Evolutionary conservation across 1,140 invertebrate species (phyloP), one percentile per base, ranked within the genome.

Genomic region (Lamellibrachia luymesi): DNA sequence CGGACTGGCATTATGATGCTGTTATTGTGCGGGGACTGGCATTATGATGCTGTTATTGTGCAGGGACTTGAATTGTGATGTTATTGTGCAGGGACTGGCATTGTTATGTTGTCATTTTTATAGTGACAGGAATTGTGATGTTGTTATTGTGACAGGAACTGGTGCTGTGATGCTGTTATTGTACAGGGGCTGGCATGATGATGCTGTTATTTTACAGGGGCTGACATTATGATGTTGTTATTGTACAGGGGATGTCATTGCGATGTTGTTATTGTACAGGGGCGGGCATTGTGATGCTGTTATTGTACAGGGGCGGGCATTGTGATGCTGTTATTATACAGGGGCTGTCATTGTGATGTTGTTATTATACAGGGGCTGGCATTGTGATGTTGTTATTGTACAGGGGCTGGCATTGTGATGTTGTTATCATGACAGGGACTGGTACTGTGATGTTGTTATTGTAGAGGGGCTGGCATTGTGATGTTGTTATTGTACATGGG

Each of bases 181-280:
- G 17, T 38, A 38, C 38, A 38, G 38, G 38, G 38, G 38, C 38
- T 38, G 38, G 38, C 38, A 38, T 38, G 0, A 1, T 38, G 38
- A 38, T 38, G n/a, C n/a, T n/a, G 38, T 38, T 38, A 38, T 38
- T 38, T 0, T 38, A 38, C 38, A 38, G 38, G 38, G 38, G 38
- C 38, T 38, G 38, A 2, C 25, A 22, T 80, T 80, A 50, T 89
- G 50, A 93, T 51, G 17, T 89, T 93, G 94, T 91, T 90, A 51
- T 94, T 93, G 94, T 95, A 80, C 94, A 97, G 96, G 99, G 99
- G 38, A 97, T 99, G 91, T 97, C 98, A 80, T 22, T 80, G 64
- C 4, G 64, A 38, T 38, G 38, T 38, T 38, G 38, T 38, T 38
- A 38, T 38, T 38, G 38, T 38, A 38, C 38, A 38, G 38, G 38